These are phyloP conservation scores for Leptoteleia sp. DNA, from an alignment of 1,140 invertebrate species.

Conservation along the genomic window DNA sequence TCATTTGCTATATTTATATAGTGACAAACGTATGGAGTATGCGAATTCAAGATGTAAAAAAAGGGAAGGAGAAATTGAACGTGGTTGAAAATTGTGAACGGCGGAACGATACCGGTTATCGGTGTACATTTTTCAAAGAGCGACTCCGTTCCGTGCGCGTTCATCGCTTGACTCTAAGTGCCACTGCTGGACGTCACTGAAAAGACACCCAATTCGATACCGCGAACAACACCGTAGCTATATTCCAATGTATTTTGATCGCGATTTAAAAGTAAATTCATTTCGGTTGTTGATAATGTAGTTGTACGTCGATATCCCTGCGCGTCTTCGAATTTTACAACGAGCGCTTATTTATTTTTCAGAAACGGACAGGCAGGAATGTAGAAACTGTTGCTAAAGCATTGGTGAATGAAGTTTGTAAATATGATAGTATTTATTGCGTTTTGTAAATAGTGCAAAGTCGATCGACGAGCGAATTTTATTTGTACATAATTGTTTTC, in stretches of 20 bases:
- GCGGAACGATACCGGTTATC: constrained; percentile 19
- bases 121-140: constrained; percentile 42
- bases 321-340: constrained; percentile 28
- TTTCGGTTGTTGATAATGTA: constrained; percentile 53
- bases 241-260: constrained; percentile 25
- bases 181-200: constrained; percentile 18
- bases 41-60: constrained; percentile 32
- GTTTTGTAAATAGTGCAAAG: constrained; percentile 57
- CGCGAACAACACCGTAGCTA: constrained; percentile 23
- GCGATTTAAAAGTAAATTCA: constrained; percentile 15
- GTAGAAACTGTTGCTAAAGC: constrained; percentile 56
- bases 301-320: constrained; percentile 43
- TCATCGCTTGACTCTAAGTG: constrained; percentile 22
- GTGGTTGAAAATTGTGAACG: constrained; percentile 1
- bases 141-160: constrained; percentile 18
- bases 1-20: constrained; percentile 62
- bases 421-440: not conserved
- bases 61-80: no score
- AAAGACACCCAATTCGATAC: constrained; percentile 15
- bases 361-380: constrained; percentile 2
- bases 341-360: constrained; percentile 61
- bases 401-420: constrained; percentile 45
- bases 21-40: constrained; percentile 31
- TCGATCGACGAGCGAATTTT: constrained; percentile 32
- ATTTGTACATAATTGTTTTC: constrained; percentile 27